Evolutionary conservation across 1,140 invertebrate species (phyloP), one percentile per base, ranked within the genome.

Genomic region (Pteromalus puparum): DNA sequence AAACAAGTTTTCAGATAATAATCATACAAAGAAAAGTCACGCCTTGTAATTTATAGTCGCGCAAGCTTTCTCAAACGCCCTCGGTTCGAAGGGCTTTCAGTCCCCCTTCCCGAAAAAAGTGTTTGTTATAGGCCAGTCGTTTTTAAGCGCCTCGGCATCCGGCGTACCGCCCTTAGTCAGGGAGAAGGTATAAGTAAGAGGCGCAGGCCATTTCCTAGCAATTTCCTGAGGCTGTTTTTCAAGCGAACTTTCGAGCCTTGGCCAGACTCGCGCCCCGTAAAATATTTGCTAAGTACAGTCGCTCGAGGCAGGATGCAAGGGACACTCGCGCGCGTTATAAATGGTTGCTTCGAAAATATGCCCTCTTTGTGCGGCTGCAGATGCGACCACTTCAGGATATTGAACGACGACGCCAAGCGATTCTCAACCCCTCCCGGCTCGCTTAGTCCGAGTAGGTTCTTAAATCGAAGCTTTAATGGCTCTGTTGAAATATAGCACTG

Each of bases 161-260:
- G 68, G 61, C 34, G 53, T 61, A 7, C 21, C 53, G 26, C 13
- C 21, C 61, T 75, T 38, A 0, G n/a, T 21, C 10, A 34, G 68
- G 65, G 61, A 77, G 81, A 67, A 53, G 61, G 6, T 61, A n/a
- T n/a, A 28, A 72, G 48, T 46, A 86, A 12, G 68, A 70, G 53
- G 28, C 78, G 84, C 88, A 70, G 84, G 73, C 78, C 85, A 90
- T 90, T 91, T 91, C 90, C 90, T 91, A 84, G 90, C 90, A 91
- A 91, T 91, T 91, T 91, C 90, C 90, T 90, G 88, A 87, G 87
- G 89, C 89, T 90, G 89, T 90, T 90, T 91, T 91, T 91, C 89
- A 91, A 86, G 89, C 76, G 87, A 91, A 90, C 89, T 91, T 91
- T 91, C 89, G 85, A 90, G 89, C 87, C 48, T 68, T 42, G 46